phyloP scores from a whole-genome alignment of 2,797 vertebrate genomes.

The Chloroceryle inda region DNA sequence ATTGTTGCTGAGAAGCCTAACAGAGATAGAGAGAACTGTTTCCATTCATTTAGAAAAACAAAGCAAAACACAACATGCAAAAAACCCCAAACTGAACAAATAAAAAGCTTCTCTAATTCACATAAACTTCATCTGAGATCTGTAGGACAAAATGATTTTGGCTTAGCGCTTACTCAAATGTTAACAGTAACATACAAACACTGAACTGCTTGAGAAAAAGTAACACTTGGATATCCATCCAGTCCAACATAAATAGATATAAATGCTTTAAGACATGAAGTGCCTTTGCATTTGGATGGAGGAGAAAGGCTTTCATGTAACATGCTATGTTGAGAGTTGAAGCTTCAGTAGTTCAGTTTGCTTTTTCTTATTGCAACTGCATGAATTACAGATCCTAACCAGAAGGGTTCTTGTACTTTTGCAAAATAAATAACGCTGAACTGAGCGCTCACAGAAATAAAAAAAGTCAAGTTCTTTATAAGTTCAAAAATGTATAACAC shows the following conservation, averaged over 20 bases:
- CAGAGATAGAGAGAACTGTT: not conserved
- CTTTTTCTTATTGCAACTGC: not conserved
- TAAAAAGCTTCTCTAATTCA: slow-evolving; percentile 19
- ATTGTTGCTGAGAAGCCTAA: not conserved
- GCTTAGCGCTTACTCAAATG: not conserved
- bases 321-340: not conserved
- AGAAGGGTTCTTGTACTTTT: not conserved
- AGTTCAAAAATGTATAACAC: not conserved
- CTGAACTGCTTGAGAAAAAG: slow-evolving; percentile 33
- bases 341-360: not conserved
- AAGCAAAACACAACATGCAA: not conserved
- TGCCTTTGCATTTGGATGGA: slow-evolving; percentile 36
- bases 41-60: not conserved
- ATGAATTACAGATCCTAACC: not conserved
- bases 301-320: slow-evolving; percentile 3
- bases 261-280: slow-evolving; percentile 50
- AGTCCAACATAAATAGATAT: slow-evolving; percentile 67
- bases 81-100: not conserved
- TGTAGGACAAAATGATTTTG: slow-evolving; percentile 24
- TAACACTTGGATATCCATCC: slow-evolving; percentile 17
- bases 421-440: slow-evolving; percentile 16
- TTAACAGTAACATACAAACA: slow-evolving; percentile 64
- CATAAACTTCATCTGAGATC: slow-evolving; percentile 26
- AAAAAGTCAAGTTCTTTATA: not conserved
- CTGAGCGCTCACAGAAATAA: slow-evolving; percentile 5